Evolutionary conservation across 2,797 vertebrate genomes (phyloP).

Genomic region (Pantherophis vulpinus): DNA sequence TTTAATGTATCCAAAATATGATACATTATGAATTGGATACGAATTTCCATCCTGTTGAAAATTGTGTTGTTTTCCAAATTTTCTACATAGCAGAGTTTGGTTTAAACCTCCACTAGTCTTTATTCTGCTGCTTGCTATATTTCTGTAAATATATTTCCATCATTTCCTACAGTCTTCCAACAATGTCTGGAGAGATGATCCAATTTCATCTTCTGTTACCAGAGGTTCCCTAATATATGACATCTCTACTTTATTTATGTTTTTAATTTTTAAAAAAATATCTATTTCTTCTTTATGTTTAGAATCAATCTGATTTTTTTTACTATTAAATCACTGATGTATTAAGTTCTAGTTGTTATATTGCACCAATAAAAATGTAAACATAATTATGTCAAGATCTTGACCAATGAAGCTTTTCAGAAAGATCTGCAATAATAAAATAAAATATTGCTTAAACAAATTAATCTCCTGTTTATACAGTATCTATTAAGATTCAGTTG

Average conservation of each 20-base stretch:
- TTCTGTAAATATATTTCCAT: neutral
- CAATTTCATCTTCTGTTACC: neutral
- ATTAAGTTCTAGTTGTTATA: neutral
- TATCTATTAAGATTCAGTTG: neutral
- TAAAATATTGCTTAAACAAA: neutral
- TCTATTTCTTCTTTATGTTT: neutral
- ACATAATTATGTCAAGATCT: neutral
- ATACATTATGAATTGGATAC: neutral
- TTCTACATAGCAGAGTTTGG: neutral
- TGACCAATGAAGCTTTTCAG: neutral
- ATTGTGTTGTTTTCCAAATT: neutral
- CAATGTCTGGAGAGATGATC: neutral
- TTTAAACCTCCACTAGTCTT: neutral
- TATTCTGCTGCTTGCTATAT: neutral
- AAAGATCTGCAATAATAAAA: neutral
- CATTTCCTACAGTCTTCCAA: neutral
- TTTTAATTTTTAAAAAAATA: neutral
- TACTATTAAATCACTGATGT: neutral
- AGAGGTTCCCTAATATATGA: neutral
- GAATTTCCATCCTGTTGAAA: neutral
- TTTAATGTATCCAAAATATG: neutral
- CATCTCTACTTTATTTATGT: neutral
- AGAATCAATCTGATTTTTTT: neutral
- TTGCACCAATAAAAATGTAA: neutral
- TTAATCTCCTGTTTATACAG: neutral